Evolutionary conservation across 2,888 invertebrate species (phyloP).

Genomic region (Phanerotoma sp.): DNA sequence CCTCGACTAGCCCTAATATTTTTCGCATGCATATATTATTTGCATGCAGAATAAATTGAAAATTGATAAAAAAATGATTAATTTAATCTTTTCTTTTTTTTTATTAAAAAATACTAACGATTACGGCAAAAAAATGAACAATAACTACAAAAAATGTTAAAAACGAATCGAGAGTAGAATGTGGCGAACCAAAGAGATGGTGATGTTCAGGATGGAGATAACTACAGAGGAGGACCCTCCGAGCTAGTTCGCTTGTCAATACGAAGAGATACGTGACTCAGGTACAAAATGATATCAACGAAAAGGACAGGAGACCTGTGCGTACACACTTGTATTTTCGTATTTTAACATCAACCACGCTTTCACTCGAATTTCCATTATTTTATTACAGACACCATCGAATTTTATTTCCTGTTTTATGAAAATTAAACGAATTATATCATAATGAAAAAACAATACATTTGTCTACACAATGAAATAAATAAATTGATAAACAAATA

Average conservation of each 20-base stretch:
- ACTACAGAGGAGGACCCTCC: constrained; percentile 33
- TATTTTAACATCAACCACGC: constrained; percentile 12
- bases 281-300: constrained; percentile 48
- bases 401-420: not conserved
- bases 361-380: constrained; percentile 9
- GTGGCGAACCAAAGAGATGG: constrained; percentile 11
- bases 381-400: not conserved
- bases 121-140: no score
- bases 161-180: not conserved
- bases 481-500: no score
- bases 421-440: no score
- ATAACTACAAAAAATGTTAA: not conserved
- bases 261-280: constrained; percentile 54
- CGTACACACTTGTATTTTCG: not conserved
- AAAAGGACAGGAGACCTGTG: constrained; percentile 17
- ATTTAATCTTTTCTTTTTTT: no score
- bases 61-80: no score
- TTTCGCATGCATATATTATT: no score
- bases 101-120: no score
- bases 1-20: no score
- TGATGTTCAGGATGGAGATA: constrained; percentile 32
- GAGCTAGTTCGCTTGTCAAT: constrained; percentile 53
- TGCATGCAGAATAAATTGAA: no score
- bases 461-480: no score
- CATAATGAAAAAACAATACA: not conserved